Evolutionary conservation across 2,888 invertebrate species (phyloP), one percentile per base, ranked within the genome.

Genomic region (Phaonia tiefii): DNA sequence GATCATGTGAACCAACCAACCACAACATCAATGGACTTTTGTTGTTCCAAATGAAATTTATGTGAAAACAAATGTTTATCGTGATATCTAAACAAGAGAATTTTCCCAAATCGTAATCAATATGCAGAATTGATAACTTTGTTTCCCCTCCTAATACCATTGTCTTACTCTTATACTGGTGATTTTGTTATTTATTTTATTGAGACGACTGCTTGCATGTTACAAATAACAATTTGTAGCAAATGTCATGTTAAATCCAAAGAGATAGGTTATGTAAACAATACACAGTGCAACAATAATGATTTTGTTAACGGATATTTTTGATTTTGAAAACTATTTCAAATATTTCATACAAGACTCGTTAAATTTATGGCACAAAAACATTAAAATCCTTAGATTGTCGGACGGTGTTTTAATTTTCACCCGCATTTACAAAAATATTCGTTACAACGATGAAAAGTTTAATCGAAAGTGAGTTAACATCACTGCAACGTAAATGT

Each of bases 141-240:
- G 31, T 8, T 5, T 31, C 31, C 8, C 31, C 3, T 31, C 31
- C 8, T 31, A 3, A 31, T 31, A 5, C 51, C 11, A 51, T 51
- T 17, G 22, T 20, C 22, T n/a, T n/a, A n/a, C n/a, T 2, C 15
- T 31, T 3, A 37, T 17, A 60, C 46, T 56, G 56, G 1, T 46
- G 58, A 26, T 58, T 37, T 60, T 39, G 37, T n/a, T n/a, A n/a
- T 60, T 20, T 17, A 1, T 37, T 11, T 37, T 20, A 31, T 37
- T 37, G 37, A 17, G 37, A 10, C 49, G 17, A 20, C n/a, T 60
- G 39, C 39, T 60, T 60, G 37, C 60, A 60, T 60, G 20, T 60
- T 60, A 37, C 17, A 60, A 4, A 13, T 63, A 63, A 63, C 42
- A 63, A 63, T 63, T 63, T 63, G 63, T 63, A 63, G 42, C 63